Evolutionary conservation across 2,113 vertebrate genomes (phyloP), one percentile per base, ranked within the genome.

Genomic region (Centropristis striata): DNA sequence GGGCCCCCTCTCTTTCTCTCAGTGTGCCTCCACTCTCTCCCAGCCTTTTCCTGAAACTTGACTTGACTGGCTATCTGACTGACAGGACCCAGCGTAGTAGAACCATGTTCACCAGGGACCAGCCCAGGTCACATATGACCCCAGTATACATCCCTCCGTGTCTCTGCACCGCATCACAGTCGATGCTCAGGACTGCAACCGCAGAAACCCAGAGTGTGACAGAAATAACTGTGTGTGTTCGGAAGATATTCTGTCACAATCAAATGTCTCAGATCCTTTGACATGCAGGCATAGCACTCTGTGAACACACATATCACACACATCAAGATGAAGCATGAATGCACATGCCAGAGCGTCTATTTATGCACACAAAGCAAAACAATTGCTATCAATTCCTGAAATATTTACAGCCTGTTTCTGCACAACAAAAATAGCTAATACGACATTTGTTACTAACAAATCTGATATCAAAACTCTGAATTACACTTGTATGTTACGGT

Each of bases 51-150:
- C 83, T 72, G 36, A 72, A 71, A 53, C 86, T n/a, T 75, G 80
- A 81, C 71, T n/a, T 80, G 84, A 82, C 80, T 83, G 71, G 68
- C 78, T 72, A 23, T 47, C 54, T 90, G 91, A 94, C 79, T 91
- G 94, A 94, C 92, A 80, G 85, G 81, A 81, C 66, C n/a, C 88
- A 78, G 78, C 73, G 88, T 91, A 92, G 93, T 91, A 91, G 85
- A 93, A 94, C 90, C 86, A n/a, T 84, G 86, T 85, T 80, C 88
- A 78, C 89, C 83, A 71, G 87, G 89, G 89, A 90, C 63, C 60
- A 60, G 81, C 65, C 68, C 61, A 76, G 81, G 84, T 91, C 86
- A 90, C 88, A 83, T 73, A 81, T 89, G 86, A 88, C 89, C 88
- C 80, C 73, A 36, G 81, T 69, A 78, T 78, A 77, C 72, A 66